Evolutionary conservation across 37 sponge, comb jelly and placozoan genomes (phyloP), one percentile per base, ranked within the genome.

Genomic region (Halisarca cf. caerulea): DNA sequence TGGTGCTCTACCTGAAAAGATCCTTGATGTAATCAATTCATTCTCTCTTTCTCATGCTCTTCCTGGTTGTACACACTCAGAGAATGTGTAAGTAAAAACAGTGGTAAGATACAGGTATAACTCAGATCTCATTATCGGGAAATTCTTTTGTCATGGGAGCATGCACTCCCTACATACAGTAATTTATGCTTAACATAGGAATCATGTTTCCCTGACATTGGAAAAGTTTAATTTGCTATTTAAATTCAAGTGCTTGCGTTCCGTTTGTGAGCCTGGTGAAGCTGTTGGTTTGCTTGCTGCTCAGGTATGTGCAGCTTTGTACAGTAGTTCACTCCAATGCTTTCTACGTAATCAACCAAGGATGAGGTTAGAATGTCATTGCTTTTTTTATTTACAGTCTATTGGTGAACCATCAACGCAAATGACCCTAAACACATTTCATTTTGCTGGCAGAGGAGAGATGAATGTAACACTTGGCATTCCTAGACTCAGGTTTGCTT

Each of bases 401-500:
- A 88, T 98, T 59, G 99, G 99, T 35, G 99, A 98, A 58, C 99
- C 99, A 0, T 98, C 99, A 54, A 98, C 99, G 27, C 99, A 98
- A 84, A 98, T 98, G 99, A 98, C 99, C 4, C 90, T 98, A 18
- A 98, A 98, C 83, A 98, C 99, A 20, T 98, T 98, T 73, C 99
- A 98, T 54, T 98, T 98, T 88, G 99, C 99, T 43, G 99, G 99
- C 1, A 85, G 96, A 42, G 99, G 96, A 58, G 99, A 98, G 66
- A 96, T 98, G 96, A 98, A 98, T 61, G 96, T 98, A 44, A 98
- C 99, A 5, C 91, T 98, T 21, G 99, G 99, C 20, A 98, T 98
- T 55, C 99, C 99, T 32, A 72, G 99, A n/a, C 87, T 98, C 0
- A 86, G 92, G 94, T 94, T 0, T 11, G 66, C 30, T 2, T 41